These are phyloP conservation scores for Lasioglossum malachurum DNA, from an alignment of 2,888 invertebrate genomes.

Conservation along the genomic window DNA sequence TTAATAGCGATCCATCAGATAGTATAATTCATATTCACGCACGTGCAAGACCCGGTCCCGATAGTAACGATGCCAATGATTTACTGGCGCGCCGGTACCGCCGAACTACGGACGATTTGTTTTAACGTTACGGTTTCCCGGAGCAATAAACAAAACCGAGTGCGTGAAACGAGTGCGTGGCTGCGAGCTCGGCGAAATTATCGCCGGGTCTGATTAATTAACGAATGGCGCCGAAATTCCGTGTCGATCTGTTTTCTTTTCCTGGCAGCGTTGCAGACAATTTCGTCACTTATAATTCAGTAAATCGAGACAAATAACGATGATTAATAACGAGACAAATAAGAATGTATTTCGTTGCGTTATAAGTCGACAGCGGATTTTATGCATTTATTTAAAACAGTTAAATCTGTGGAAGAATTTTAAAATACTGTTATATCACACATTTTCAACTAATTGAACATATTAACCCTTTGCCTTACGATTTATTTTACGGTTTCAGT, in stretches of 20 bases:
- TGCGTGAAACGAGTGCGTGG: conserved; percentile 61
- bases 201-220: conserved; percentile 76
- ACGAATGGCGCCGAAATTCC: conserved; percentile 68
- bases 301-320: too few species aligned
- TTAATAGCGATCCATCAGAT: conserved; percentile 76
- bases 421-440: too few species aligned
- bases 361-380: too few species aligned
- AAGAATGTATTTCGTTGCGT: too few species aligned
- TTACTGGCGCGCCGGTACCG: conserved; percentile 53
- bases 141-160: conserved; percentile 68
- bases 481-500: too few species aligned
- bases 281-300: neutral
- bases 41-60: conserved; percentile 67
- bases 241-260: conserved; percentile 22
- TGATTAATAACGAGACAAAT: too few species aligned
- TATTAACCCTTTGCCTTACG: too few species aligned
- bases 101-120: conserved; percentile 71
- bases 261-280: rapidly evolving
- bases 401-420: too few species aligned
- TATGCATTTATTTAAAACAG: too few species aligned
- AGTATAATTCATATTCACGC: conserved; percentile 77
- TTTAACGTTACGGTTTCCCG: conserved; percentile 72
- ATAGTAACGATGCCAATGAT: conserved; percentile 69
- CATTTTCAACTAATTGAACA: too few species aligned
- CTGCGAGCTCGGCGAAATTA: conserved; percentile 57